These are phyloP conservation scores for Eupeodes latifasciatus DNA, from an alignment of 2,888 invertebrate genomes.

Conservation along the genomic window DNA sequence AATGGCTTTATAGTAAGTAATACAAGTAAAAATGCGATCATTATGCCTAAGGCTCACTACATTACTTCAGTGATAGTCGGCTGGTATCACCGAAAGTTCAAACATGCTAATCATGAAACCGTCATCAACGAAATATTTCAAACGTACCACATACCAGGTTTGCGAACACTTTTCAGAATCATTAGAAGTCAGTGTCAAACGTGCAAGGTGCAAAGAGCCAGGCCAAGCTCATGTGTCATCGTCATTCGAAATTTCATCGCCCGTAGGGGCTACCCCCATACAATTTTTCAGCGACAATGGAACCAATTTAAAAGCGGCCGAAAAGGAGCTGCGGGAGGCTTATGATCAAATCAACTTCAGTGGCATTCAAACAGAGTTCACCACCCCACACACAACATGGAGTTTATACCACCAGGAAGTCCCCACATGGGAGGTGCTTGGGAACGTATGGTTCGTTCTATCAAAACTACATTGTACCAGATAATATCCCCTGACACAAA, in stretches of 20 bases:
- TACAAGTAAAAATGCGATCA: conserved; percentile 60
- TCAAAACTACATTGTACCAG: conserved; percentile 44
- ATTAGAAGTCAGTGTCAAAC: conserved; percentile 48
- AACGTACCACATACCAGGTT: conserved; percentile 45
- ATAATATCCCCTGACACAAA: conserved; percentile 37
- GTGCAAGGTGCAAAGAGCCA: conserved; percentile 45
- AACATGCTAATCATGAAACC: conserved; percentile 65
- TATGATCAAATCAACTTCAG: conserved; percentile 29
- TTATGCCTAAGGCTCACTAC: conserved; percentile 54
- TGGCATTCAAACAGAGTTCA: conserved; percentile 25
- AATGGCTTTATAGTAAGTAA: conserved; percentile 34
- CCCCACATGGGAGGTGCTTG: conserved; percentile 58
- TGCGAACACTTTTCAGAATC: conserved; percentile 55
- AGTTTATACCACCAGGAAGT: conserved; percentile 57
- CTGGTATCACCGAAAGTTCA: conserved; percentile 61
- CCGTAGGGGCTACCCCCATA: not conserved
- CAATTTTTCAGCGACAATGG: conserved; percentile 34
- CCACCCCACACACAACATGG: conserved; percentile 33
- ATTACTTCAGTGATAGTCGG: conserved; percentile 51
- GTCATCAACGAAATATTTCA: conserved; percentile 67
- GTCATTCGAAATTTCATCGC: conserved; percentile 47
- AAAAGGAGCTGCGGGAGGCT: conserved; percentile 54
- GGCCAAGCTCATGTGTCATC: conserved; percentile 43
- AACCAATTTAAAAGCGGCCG: conserved; percentile 17
- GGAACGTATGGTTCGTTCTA: conserved; percentile 65